Evolutionary conservation across 2,113 vertebrate genomes (phyloP).

Genomic region (Platanista minor): DNA sequence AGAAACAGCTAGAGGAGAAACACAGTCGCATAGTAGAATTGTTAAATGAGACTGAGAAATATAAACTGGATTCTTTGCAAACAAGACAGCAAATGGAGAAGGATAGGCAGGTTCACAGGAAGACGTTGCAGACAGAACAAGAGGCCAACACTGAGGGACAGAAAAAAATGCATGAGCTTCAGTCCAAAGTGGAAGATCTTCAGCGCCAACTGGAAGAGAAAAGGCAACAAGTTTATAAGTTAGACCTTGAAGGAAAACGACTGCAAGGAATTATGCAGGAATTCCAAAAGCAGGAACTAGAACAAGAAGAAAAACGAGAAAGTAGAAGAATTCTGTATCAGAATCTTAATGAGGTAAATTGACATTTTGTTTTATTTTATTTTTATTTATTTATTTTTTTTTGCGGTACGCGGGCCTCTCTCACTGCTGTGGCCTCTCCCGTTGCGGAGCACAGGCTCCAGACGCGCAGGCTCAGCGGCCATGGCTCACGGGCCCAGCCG

Average conservation of each 20-base stretch:
- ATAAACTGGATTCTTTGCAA: conserved; percentile 88
- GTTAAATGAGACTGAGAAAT: conserved; percentile 88
- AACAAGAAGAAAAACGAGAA: conserved; percentile 67
- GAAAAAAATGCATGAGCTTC: conserved; percentile 81
- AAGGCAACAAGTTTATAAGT: conserved; percentile 79
- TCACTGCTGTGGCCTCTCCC: no score
- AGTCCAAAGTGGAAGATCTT: conserved; percentile 82
- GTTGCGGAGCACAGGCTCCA: no score
- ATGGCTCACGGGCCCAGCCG: no score
- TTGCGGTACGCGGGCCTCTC: no score
- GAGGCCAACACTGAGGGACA: conserved; percentile 84
- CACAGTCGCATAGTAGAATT: conserved; percentile 87
- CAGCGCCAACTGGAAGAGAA: conserved; percentile 86
- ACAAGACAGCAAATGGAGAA: conserved; percentile 85
- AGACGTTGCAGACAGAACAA: conserved; percentile 82
- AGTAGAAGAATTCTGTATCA: conserved; percentile 60
- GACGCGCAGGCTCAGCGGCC: no score
- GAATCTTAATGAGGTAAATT: conserved; percentile 78
- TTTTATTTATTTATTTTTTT: no score
- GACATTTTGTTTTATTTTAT: background rate
- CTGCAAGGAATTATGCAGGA: conserved; percentile 84
- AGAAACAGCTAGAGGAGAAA: conserved; percentile 90
- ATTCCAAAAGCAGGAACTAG: conserved; percentile 77
- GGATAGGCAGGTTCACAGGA: conserved; percentile 82
- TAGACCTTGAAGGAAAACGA: conserved; percentile 85